phyloP scores from a whole-genome alignment of 2,797 vertebrate species.

The Poeciliopsis paucimaculata region DNA sequence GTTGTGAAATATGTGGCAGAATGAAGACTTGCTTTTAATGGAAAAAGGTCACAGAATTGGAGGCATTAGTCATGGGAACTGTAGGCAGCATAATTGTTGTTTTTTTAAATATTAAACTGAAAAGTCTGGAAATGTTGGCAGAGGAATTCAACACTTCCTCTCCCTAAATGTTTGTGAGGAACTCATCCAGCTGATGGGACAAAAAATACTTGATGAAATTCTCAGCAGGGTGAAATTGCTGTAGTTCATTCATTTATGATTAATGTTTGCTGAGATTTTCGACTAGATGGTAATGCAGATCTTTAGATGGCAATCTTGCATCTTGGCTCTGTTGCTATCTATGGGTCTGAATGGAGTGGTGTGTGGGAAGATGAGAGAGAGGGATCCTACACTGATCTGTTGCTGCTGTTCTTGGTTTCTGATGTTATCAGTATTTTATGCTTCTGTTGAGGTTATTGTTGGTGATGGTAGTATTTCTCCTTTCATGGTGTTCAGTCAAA shows the following conservation, averaged over 20 bases:
- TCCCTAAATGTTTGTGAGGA: not conserved
- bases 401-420: too few species aligned
- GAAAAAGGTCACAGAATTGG: not conserved
- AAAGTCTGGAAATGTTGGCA: too few species aligned
- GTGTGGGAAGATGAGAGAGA: too few species aligned
- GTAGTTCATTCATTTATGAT: too few species aligned
- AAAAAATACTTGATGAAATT: slow-evolving; percentile 3
- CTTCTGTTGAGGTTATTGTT: not conserved
- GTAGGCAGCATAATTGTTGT: not conserved
- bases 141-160: not conserved
- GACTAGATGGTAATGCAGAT: too few species aligned
- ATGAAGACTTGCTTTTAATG: too few species aligned
- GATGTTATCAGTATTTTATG: too few species aligned
- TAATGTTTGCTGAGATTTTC: too few species aligned
- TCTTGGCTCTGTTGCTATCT: too few species aligned
- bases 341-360: too few species aligned
- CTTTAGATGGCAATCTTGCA: too few species aligned
- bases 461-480: not conserved
- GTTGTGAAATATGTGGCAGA: not conserved
- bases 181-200: not conserved
- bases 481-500: not conserved
- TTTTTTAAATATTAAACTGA: not conserved
- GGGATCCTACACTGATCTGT: too few species aligned
- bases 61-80: not conserved
- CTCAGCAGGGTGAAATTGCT: not conserved